These are phyloP conservation scores for Hypothenemus hampei DNA, from an alignment of 1,140 invertebrate genomes.

Conservation along the genomic window DNA sequence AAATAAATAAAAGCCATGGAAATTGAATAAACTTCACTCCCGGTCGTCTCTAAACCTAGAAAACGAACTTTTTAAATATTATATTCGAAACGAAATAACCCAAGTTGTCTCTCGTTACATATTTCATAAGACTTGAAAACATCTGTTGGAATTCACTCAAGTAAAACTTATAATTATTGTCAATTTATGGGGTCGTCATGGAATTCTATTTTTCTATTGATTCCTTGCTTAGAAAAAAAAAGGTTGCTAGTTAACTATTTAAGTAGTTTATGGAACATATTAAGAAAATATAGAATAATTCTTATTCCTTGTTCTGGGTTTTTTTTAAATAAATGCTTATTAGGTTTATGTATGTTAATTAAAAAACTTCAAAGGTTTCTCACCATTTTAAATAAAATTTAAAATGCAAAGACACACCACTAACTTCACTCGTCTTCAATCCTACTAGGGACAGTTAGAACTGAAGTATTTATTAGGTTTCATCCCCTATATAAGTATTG, in stretches of 20 bases:
- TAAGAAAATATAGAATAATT: no score
- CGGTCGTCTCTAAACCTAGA: not conserved
- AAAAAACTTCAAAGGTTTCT: not conserved
- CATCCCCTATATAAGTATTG: conserved; percentile 37
- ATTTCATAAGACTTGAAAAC: conserved; percentile 11
- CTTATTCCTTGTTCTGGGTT: no score
- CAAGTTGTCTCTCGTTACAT: not conserved
- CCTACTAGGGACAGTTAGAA: conserved; percentile 12
- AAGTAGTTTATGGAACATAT: conserved; percentile 2
- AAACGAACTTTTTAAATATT: conserved; percentile 7
- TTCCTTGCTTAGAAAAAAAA: conserved; percentile 8
- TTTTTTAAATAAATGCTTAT: no score
- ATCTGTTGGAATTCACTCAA: conserved; percentile 16
- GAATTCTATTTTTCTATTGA: conserved; percentile 9
- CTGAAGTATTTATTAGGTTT: conserved; percentile 35
- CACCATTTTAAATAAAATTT: not conserved
- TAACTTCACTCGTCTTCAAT: conserved; percentile 5
- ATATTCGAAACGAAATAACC: not conserved
- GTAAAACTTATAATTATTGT: conserved; percentile 18
- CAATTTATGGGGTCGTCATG: conserved; percentile 24
- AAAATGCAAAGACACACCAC: not conserved
- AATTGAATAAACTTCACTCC: no score
- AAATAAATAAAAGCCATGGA: no score
- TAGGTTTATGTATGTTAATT: no score
- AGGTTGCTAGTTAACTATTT: conserved; percentile 23